These are phyloP conservation scores for Ceratina calcarata DNA, from an alignment of 1,140 invertebrate species.

Conservation along the genomic window DNA sequence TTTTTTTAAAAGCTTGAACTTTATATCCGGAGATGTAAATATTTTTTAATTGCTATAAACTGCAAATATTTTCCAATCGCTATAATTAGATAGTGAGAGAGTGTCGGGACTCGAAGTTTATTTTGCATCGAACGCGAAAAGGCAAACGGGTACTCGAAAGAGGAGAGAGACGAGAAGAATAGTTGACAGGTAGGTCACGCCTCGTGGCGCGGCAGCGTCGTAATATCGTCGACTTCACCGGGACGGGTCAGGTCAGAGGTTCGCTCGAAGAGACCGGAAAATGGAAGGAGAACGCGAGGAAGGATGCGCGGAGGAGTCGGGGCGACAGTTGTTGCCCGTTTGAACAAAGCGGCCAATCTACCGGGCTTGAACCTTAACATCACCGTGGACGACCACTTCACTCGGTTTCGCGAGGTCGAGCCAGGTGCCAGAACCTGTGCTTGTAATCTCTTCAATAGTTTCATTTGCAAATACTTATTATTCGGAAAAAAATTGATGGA, in stretches of 20 bases:
- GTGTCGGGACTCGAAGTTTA: not conserved
- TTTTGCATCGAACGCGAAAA: conserved; percentile 9
- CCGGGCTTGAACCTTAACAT: not conserved
- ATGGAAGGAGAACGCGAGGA: not conserved
- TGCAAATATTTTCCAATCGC: not conserved
- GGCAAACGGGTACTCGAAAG: too few species aligned
- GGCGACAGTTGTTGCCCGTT: conserved; percentile 25
- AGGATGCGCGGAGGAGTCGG: not conserved
- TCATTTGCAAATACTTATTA: too few species aligned
- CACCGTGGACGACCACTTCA: too few species aligned
- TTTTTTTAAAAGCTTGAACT: too few species aligned
- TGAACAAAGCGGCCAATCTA: conserved; percentile 42
- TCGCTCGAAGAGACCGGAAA: conserved; percentile 2
- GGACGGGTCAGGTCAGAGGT: conserved; percentile 10
- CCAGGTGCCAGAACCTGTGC: too few species aligned
- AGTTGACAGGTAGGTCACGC: conserved; percentile 47
- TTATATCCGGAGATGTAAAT: not conserved
- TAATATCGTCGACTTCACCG: conserved; percentile 10
- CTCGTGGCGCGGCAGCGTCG: conserved; percentile 8
- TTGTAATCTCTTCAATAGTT: too few species aligned
- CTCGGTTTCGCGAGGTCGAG: too few species aligned
- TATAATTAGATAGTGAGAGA: too few species aligned
- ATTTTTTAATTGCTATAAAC: not conserved
- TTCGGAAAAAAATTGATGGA: too few species aligned
- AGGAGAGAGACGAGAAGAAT: not conserved